Percentiles rank a stretch among this genome's conserved stretches.
Evolutionary conservation across 2,797 vertebrate genomes (phyloP).

Genomic region (Anguilla megastoma): DNA sequence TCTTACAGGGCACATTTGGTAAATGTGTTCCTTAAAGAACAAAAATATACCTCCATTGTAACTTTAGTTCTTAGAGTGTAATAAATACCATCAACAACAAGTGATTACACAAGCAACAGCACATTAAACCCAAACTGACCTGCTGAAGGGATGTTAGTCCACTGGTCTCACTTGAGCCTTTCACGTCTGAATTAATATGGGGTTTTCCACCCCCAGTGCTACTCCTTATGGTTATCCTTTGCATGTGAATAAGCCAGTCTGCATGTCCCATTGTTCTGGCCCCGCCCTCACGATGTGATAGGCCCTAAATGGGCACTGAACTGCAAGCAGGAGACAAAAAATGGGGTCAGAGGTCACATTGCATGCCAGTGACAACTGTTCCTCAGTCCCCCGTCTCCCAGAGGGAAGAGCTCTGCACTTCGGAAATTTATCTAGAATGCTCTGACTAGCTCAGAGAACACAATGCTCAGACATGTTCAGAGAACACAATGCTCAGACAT

Average conservation of each 20-base stretch:
- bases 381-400: background rate
- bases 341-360: background rate
- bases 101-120: background rate
- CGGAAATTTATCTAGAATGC: background rate
- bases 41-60: too few relatives aligned
- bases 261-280: constrained; percentile 10
- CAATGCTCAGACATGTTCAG: too few relatives aligned
- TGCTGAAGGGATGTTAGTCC: background rate
- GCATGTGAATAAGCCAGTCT: constrained; percentile 25
- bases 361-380: constrained; percentile 22
- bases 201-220: background rate
- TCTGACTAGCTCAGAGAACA: too few relatives aligned
- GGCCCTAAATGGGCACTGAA: constrained; percentile 27
- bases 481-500: background rate
- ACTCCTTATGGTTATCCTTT: background rate
- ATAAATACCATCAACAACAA: too few relatives aligned
- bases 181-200: background rate
- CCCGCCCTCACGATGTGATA: background rate
- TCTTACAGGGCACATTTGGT: too few relatives aligned
- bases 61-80: too few relatives aligned
- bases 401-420: background rate
- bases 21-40: too few relatives aligned
- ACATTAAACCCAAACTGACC: background rate
- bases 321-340: constrained; percentile 20
- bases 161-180: background rate